A percentile compares a stretch with the other conserved stretches of the same genome.
Conservation (phyloP, 2,888 invertebrate species). For the Phasia obesa region DNA sequence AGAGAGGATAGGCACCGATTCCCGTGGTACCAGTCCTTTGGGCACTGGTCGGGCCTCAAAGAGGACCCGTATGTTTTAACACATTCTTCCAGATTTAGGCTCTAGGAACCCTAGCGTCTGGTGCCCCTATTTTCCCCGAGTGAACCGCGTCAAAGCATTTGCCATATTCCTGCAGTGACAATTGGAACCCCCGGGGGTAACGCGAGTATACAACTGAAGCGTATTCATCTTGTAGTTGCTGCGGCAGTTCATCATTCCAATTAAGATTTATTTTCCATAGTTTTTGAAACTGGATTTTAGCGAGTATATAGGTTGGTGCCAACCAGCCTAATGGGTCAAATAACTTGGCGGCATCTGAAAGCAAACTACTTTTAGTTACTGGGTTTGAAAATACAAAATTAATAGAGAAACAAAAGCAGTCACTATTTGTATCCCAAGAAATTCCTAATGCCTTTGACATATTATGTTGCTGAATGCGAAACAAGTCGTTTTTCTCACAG, state of each 20-base stretch:
- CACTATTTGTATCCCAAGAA: background rate
- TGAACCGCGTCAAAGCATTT: too few relatives aligned
- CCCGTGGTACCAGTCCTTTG: too few relatives aligned
- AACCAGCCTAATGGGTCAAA: background rate
- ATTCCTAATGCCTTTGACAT: background rate
- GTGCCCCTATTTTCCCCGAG: too few relatives aligned
- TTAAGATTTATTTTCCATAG: slow-evolving; percentile 9
- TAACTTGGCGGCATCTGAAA: slow-evolving; percentile 4
- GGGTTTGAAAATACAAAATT: background rate
- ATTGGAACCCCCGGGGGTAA: too few relatives aligned
- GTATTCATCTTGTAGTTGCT: slow-evolving; percentile 2
- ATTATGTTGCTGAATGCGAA: background rate
- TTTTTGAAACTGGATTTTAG: background rate
- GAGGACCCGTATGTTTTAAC: too few relatives aligned
- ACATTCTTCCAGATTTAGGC: too few relatives aligned
- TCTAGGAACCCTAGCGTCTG: too few relatives aligned
- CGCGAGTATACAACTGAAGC: background rate
- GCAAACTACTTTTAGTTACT: slow-evolving; percentile 4
- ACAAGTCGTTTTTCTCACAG: too few relatives aligned
- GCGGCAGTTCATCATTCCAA: background rate
- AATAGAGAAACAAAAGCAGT: slow-evolving; percentile 2
- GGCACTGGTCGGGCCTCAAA: too few relatives aligned
- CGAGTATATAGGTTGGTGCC: background rate
- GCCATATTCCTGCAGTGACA: too few relatives aligned
- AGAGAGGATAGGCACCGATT: too few relatives aligned